phyloP scores from a whole-genome alignment of 2,888 invertebrate species.

The Criorhina ranunculi region DNA sequence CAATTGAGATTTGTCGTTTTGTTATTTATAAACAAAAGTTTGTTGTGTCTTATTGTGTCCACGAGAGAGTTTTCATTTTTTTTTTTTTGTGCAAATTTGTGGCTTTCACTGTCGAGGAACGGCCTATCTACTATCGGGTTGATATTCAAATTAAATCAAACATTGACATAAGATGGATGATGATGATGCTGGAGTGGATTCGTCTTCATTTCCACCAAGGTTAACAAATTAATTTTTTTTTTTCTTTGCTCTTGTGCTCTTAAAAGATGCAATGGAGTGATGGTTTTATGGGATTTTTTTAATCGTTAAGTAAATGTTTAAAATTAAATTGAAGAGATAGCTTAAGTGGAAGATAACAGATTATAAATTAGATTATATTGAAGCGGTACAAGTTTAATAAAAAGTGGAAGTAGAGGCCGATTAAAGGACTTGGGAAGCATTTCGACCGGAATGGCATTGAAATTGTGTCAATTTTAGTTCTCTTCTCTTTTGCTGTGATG shows the following conservation, averaged over 20 bases:
- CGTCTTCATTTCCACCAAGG: slow-evolving; percentile 26
- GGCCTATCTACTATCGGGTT: neutral
- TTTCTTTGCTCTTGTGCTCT: neutral
- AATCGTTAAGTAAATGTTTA: slow-evolving; percentile 40
- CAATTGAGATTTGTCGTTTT: slow-evolving; percentile 12
- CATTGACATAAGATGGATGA: slow-evolving; percentile 1
- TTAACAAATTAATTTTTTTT: slow-evolving; percentile 42
- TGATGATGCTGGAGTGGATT: neutral
- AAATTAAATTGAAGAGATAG: slow-evolving; percentile 38
- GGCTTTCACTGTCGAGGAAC: slow-evolving; percentile 23
- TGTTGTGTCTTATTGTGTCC: neutral
- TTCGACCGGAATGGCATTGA: slow-evolving; percentile 4
- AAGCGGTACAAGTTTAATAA: slow-evolving; percentile 12
- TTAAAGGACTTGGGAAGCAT: slow-evolving; percentile 36
- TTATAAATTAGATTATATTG: slow-evolving; percentile 34
- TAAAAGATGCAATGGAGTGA: neutral
- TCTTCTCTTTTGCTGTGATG: too few relatives aligned
- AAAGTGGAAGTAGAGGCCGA: slow-evolving; percentile 1
- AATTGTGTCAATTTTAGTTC: neutral
- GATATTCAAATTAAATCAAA: slow-evolving; percentile 16
- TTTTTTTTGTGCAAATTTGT: slow-evolving; percentile 16
- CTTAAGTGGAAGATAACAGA: slow-evolving; percentile 45
- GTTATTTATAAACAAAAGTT: slow-evolving; percentile 5
- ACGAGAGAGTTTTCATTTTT: neutral
- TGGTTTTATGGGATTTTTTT: slow-evolving; percentile 32